These are phyloP conservation scores for Eulemur albifrons DNA, from an alignment of 2,797 vertebrate species.

Conservation along the genomic window DNA sequence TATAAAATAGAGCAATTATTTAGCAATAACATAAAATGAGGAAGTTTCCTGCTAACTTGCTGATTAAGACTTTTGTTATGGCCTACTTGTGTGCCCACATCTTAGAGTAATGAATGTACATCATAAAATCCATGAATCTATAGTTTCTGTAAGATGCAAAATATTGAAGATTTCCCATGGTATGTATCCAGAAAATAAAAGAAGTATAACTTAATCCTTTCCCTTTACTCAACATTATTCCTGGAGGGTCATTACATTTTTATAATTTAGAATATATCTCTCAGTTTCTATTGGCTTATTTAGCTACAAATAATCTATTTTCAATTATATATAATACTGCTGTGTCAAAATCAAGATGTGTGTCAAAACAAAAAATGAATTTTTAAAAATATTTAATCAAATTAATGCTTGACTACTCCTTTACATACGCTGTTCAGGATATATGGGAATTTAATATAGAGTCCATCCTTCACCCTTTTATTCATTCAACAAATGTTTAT, in stretches of 20 bases:
- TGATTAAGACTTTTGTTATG: background rate
- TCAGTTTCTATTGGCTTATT: background rate
- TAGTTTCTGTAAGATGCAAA: background rate
- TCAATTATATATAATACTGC: background rate
- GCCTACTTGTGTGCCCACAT: background rate
- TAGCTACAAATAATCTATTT: background rate
- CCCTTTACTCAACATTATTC: background rate
- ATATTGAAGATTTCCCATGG: background rate
- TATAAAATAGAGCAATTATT: background rate
- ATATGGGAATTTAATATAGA: background rate
- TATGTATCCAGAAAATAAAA: background rate
- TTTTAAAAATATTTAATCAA: background rate
- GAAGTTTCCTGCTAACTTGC: background rate
- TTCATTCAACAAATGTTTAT: background rate
- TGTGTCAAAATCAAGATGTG: background rate
- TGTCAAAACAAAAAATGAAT: background rate
- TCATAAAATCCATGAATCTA: background rate
- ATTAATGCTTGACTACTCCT: background rate
- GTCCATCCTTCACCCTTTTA: background rate
- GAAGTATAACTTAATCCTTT: background rate
- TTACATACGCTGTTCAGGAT: background rate
- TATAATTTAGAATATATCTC: background rate
- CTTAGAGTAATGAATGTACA: background rate
- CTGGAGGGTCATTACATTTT: background rate
- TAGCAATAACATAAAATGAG: background rate